Evolutionary conservation across 2,888 invertebrate genomes (phyloP).

Genomic region (Trichogramma evanescens): DNA sequence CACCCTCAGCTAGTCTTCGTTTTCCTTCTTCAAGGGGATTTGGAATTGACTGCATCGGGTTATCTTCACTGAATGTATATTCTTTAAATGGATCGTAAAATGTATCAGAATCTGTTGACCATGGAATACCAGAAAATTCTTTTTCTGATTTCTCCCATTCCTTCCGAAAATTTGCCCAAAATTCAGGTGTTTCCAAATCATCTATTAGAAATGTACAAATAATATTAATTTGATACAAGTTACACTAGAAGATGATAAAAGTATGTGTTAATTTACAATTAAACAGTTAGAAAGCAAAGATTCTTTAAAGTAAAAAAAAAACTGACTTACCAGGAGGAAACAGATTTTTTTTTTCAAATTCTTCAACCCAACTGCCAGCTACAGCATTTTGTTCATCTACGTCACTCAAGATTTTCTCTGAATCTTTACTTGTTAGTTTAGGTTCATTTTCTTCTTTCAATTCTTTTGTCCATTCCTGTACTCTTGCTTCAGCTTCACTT

Average conservation of each 20-base stretch:
- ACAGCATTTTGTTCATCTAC: slow-evolving; percentile 33
- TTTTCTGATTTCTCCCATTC: slow-evolving; percentile 66
- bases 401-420: slow-evolving; percentile 26
- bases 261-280: too few relatives aligned
- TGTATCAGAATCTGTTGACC: slow-evolving; percentile 64
- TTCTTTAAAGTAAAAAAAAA: too few relatives aligned
- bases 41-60: slow-evolving; percentile 71
- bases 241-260: too few relatives aligned
- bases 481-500: slow-evolving; percentile 34
- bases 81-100: slow-evolving; percentile 63
- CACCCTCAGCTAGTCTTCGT: slow-evolving; percentile 73
- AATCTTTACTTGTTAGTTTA: slow-evolving; percentile 45
- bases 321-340: slow-evolving; percentile 28
- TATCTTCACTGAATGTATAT: slow-evolving; percentile 75
- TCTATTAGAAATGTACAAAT: slow-evolving; percentile 51
- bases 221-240: too few relatives aligned
- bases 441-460: slow-evolving; percentile 46
- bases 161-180: slow-evolving; percentile 62
- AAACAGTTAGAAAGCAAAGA: too few relatives aligned
- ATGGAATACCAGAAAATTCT: slow-evolving; percentile 55
- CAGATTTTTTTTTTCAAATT: slow-evolving; percentile 35
- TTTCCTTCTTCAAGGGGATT: slow-evolving; percentile 83
- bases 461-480: slow-evolving; percentile 47
- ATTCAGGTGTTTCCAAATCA: too few relatives aligned
- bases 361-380: slow-evolving; percentile 41